Evolutionary conservation across 2,888 invertebrate genomes (phyloP).

Genomic region (Drosophila rubida): DNA sequence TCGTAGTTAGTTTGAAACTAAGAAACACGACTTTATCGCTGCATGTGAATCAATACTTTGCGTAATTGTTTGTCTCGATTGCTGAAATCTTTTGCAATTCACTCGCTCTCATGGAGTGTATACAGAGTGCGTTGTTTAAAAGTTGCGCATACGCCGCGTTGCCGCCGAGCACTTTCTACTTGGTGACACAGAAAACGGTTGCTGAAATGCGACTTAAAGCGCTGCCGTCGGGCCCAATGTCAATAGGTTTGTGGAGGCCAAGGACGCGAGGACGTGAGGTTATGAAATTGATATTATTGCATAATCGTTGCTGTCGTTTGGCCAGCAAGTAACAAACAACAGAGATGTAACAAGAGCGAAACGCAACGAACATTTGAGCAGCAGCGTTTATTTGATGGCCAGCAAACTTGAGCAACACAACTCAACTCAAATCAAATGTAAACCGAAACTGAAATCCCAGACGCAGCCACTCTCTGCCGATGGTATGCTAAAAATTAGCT

Average conservation of each 20-base stretch:
- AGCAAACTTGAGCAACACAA: slow-evolving; percentile 41
- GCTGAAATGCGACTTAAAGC: slow-evolving; percentile 30
- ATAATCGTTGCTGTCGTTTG: slow-evolving; percentile 37
- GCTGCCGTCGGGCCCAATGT: slow-evolving; percentile 19
- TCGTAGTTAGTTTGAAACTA: too few relatives aligned
- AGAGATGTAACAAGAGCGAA: neutral
- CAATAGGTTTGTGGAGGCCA: slow-evolving; percentile 34
- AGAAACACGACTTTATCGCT: too few relatives aligned
- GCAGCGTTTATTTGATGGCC: slow-evolving; percentile 48
- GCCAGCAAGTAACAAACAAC: neutral
- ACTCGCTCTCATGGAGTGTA: too few relatives aligned
- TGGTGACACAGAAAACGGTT: neutral
- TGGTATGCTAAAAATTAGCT: slow-evolving; percentile 30
- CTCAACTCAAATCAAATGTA: slow-evolving; percentile 31
- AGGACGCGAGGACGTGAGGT: slow-evolving; percentile 25
- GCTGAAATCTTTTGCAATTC: too few relatives aligned
- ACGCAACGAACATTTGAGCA: slow-evolving; percentile 15
- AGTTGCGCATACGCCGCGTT: slow-evolving; percentile 54
- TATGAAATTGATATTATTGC: slow-evolving; percentile 56
- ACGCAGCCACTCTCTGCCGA: slow-evolving; percentile 23
- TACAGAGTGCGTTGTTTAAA: too few relatives aligned
- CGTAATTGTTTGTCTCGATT: too few relatives aligned
- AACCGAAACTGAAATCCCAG: slow-evolving; percentile 21
- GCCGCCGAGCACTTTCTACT: slow-evolving; percentile 9
- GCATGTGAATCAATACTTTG: too few relatives aligned